Evolutionary conservation across 2,113 vertebrate genomes (phyloP).

Genomic region (Ceyx margarethae): DNA sequence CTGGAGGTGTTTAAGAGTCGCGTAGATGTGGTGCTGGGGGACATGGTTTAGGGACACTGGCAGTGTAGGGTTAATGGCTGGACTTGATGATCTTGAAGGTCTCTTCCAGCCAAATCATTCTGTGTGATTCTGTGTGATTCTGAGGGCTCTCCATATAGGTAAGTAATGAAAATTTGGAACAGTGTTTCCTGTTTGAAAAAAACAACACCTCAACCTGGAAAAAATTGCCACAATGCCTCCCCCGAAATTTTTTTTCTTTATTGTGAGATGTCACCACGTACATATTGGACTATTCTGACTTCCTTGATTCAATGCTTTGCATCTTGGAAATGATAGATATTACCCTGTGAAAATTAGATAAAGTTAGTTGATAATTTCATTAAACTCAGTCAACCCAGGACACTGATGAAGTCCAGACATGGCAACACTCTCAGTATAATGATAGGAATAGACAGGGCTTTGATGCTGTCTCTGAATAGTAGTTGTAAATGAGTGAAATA

Average conservation of each 20-base stretch:
- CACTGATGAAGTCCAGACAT: no score
- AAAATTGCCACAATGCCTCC: neutral
- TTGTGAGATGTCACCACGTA: neutral
- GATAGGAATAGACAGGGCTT: neutral
- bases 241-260: neutral
- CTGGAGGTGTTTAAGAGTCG: no score
- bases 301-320: neutral
- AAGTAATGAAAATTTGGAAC: neutral
- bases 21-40: no score
- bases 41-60: no score
- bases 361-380: neutral
- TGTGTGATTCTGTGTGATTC: no score
- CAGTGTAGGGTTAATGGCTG: no score
- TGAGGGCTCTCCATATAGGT: neutral
- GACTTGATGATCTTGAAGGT: no score
- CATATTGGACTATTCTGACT: neutral
- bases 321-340: neutral
- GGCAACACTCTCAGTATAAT: rapidly evolving
- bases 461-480: neutral
- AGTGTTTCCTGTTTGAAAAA: neutral
- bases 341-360: neutral
- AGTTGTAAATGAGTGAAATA: no score
- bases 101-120: no score
- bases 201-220: neutral
- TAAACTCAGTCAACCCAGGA: neutral